A percentile compares a stretch with the other conserved stretches of the same genome.
Evolutionary conservation across 2,797 vertebrate species (phyloP).

Genomic region (Acanthurus tractus): DNA sequence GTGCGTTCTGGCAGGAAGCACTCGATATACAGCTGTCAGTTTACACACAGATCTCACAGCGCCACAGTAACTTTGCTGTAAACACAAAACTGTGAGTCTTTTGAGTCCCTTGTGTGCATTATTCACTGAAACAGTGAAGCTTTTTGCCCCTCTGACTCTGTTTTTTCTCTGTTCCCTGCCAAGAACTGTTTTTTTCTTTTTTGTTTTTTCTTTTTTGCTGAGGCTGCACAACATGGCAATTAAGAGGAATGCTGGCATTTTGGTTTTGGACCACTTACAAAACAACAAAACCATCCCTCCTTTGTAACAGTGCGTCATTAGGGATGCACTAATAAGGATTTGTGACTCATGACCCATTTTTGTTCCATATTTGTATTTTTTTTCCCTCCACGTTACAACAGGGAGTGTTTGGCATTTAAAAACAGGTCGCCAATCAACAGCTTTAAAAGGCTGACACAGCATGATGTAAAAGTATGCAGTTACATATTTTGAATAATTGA

Average conservation of each 20-base stretch:
- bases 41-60: constrained; percentile 49
- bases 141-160: constrained; percentile 63
- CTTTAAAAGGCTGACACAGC: constrained; percentile 32
- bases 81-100: constrained; percentile 62
- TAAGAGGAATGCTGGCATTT: constrained; percentile 76
- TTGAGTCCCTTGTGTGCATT: constrained; percentile 66
- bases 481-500: constrained; percentile 24
- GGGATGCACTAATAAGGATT: constrained; percentile 62
- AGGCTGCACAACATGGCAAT: constrained; percentile 71
- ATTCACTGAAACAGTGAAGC: constrained; percentile 52
- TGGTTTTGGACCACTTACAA: constrained; percentile 58
- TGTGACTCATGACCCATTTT: constrained; percentile 55
- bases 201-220: constrained; percentile 56
- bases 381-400: constrained; percentile 27
- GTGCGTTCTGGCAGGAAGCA: constrained; percentile 56
- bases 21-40: constrained; percentile 53
- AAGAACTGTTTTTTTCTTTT: constrained; percentile 48
- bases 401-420: constrained; percentile 48
- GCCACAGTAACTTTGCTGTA: constrained; percentile 60
- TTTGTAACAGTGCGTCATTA: constrained; percentile 54
- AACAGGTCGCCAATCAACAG: constrained; percentile 20
- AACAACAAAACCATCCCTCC: constrained; percentile 53
- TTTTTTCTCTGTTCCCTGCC: constrained; percentile 58
- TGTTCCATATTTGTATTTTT: constrained; percentile 36
- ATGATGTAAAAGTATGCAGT: constrained; percentile 22